Base-by-base conservation (phyloP, 2,797 vertebrate genomes). In the Pelobates cultripes region DNA sequence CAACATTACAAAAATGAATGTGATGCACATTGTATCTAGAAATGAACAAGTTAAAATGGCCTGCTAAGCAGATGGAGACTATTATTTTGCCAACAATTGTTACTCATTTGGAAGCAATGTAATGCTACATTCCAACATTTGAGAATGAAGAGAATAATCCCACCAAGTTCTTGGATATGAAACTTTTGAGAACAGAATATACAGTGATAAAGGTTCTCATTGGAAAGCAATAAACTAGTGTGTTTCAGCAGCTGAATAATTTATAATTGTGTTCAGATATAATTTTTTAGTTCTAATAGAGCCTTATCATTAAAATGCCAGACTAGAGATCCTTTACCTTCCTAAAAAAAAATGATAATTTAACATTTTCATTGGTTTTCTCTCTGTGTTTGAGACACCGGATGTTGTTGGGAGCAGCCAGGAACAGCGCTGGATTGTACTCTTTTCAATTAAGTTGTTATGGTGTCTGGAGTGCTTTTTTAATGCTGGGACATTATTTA, bases 31-130 rank as follows among this genome's bases (percentile, higher is more conserved):
- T 28, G 72, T 8, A 28, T 77, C 40, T 40, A 79, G 81, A 40
- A 70, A n/a, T 42, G 57, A 79, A 84, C 66, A 75, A 51, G 82
- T 84, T 84, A 84, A 84, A 43, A 55, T 41, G 61, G 77, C 73
- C 82, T 84, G 82, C 64, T 75, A 51, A 79, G 60, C 82, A 84
- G 82, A 84, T 84, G 82, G 77, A 76, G 77, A 44, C 64, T 45
- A 51, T 55, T 78, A 17, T 75, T 75, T 75, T 84, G 77, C 82
- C 82, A 84, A 84, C 73, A 84, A 84, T 84, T 79, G 82, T 84
- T 79, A 84, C 82, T 84, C 82, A 84, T 79, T 84, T 84, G 82
- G 82, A 84, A 79, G 77, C 77, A 84, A 84, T 84, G 77, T 43
- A 84, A 79, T 4, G 78, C 66, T 70, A 79, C 82, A 84, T 84